Evolutionary conservation across 1,140 invertebrate genomes (phyloP), one percentile per base, ranked within the genome.

Genomic region (Brachionus sp.): DNA sequence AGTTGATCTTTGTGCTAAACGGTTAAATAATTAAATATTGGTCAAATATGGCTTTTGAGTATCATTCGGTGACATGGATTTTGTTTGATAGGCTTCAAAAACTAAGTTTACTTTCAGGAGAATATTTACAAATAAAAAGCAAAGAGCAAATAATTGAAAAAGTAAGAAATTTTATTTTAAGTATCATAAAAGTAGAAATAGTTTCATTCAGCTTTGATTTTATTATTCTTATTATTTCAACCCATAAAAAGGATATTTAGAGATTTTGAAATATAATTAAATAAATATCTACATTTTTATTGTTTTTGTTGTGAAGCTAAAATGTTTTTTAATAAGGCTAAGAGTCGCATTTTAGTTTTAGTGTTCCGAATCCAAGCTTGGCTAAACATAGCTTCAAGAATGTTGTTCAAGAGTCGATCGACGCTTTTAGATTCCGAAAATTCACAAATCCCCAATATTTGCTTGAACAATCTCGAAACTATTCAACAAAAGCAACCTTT

Each of bases 321-420:
- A 75, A 75, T 75, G 42, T 75, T 46, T 75, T 75, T 75, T 46
- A 75, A 75, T 75, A 75, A 75, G 70, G 70, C 70, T 75, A 75
- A 75, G 70, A 75, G 70, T 37, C 66, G 66, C 66, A 70, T 70
- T 39, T 39, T 70, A 23, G 19, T 23, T 6, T 10, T 68, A 10
- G 57, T 64, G 33, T 70, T 70, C 13, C 16, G 68, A 73, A 73
- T 39, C 37, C 19, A 73, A 57, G 50, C 50, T 57, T 57, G 50
- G 16, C 19, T 57, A 57, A 57, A 19, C 50, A 57, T 19, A 57
- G 19, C 50, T 57, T 57, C 50, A 57, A 57, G 50, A 57, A 57
- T 57, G 50, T 57, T 57, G 50, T 23, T 57, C 50, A 5, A 57
- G 19, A 57, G 50, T 57, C 50, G 9, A 13, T 50, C 19, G 50